These are phyloP conservation scores for Spizaetus ornatus DNA, from an alignment of 2,113 vertebrate species.

Conservation along the genomic window DNA sequence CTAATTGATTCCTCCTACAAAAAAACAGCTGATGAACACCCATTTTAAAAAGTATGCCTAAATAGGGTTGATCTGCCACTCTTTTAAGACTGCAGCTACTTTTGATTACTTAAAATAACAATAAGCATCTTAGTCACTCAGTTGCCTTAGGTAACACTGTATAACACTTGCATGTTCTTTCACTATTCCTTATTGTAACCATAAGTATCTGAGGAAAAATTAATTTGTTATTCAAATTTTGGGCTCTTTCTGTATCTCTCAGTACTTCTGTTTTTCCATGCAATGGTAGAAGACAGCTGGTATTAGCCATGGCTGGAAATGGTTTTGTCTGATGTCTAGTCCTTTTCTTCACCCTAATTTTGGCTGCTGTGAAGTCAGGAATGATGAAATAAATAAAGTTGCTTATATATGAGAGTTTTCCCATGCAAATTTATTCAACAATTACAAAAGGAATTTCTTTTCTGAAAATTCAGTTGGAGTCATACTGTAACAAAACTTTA, in stretches of 20 bases:
- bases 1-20: constrained; percentile 57
- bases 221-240: not conserved
- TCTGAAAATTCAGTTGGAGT: not conserved
- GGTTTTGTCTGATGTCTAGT: not conserved
- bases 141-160: not conserved
- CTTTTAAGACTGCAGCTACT: constrained; percentile 22
- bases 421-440: not conserved
- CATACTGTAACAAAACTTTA: not conserved
- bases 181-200: not conserved
- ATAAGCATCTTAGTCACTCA: constrained; percentile 32
- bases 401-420: not conserved
- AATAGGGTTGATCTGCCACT: constrained; percentile 6
- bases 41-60: constrained; percentile 5
- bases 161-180: not conserved
- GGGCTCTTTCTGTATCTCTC: not conserved
- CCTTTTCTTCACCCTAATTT: not conserved
- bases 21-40: constrained; percentile 33
- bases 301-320: not conserved
- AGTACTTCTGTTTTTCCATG: not conserved
- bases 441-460: not conserved
- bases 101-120: constrained; percentile 47
- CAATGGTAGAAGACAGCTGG: not conserved
- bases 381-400: not conserved
- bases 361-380: not conserved
- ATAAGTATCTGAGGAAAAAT: not conserved